Evolutionary conservation across 1,140 invertebrate genomes (phyloP).

Genomic region (Ridgeia piscesae): DNA sequence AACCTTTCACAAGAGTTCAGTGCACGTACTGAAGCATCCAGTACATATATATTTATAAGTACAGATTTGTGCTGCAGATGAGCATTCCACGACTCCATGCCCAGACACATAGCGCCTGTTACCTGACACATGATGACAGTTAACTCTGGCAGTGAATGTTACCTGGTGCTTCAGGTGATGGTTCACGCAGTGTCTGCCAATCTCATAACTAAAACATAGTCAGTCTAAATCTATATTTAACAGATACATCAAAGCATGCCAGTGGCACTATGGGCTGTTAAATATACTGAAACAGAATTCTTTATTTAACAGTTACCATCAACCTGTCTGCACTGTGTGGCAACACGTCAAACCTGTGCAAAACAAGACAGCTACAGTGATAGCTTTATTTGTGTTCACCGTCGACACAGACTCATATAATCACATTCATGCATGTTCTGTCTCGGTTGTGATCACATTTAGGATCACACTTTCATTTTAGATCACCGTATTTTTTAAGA

Average conservation of each 20-base stretch:
- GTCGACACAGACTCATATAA: not conserved
- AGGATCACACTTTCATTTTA: not conserved
- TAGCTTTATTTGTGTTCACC: not conserved
- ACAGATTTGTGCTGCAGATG: no score
- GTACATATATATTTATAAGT: no score
- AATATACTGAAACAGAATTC: no score
- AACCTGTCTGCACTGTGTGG: not conserved
- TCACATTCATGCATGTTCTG: not conserved
- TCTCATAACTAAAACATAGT: not conserved
- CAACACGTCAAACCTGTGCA: not conserved
- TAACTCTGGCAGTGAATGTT: not conserved
- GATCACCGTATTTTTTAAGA: not conserved
- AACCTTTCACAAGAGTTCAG: not conserved
- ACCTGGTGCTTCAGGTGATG: not conserved
- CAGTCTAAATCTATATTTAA: not conserved
- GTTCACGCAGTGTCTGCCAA: not conserved
- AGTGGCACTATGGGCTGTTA: no score
- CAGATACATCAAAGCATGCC: not conserved
- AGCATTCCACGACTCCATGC: no score
- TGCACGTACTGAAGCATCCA: not conserved
- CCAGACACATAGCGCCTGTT: not conserved
- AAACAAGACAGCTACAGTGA: not conserved
- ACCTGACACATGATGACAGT: no score
- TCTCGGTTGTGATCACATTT: not conserved
- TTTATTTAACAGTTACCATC: not conserved